Evolutionary conservation across 1,140 invertebrate species (phyloP).

Genomic region (Phortica variegata): DNA sequence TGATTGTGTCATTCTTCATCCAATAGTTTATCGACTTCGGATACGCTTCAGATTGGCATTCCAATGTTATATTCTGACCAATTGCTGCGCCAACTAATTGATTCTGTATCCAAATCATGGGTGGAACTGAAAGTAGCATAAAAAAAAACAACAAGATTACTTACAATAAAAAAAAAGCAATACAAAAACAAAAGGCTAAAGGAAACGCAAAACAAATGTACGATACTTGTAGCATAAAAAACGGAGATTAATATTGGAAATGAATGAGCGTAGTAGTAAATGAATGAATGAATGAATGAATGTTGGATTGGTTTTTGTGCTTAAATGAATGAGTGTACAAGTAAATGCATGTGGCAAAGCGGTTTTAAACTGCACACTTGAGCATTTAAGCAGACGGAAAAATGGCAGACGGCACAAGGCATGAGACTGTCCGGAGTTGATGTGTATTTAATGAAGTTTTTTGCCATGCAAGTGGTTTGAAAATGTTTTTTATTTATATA

Average conservation of each 20-base stretch:
- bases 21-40: conserved; percentile 87
- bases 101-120: conserved; percentile 83
- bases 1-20: conserved; percentile 79
- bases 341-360: conserved; percentile 7
- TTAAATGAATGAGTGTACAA: conserved; percentile 23
- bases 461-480: too few relatives aligned
- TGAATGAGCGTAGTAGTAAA: background rate
- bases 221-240: conserved; percentile 1
- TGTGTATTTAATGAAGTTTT: too few relatives aligned
- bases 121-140: conserved; percentile 66
- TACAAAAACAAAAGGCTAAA: too few relatives aligned
- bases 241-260: background rate
- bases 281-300: conserved; percentile 23
- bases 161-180: background rate
- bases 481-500: too few relatives aligned
- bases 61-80: conserved; percentile 70
- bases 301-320: conserved; percentile 29
- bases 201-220: too few relatives aligned
- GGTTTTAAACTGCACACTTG: conserved; percentile 18
- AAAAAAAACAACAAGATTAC: conserved; percentile 10
- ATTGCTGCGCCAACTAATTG: conserved; percentile 77
- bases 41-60: conserved; percentile 84
- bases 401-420: too few relatives aligned
- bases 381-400: too few relatives aligned
- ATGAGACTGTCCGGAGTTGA: too few relatives aligned